phyloP scores from a whole-genome alignment of 2,797 vertebrate species.

The Dromococcyx pavoninus region DNA sequence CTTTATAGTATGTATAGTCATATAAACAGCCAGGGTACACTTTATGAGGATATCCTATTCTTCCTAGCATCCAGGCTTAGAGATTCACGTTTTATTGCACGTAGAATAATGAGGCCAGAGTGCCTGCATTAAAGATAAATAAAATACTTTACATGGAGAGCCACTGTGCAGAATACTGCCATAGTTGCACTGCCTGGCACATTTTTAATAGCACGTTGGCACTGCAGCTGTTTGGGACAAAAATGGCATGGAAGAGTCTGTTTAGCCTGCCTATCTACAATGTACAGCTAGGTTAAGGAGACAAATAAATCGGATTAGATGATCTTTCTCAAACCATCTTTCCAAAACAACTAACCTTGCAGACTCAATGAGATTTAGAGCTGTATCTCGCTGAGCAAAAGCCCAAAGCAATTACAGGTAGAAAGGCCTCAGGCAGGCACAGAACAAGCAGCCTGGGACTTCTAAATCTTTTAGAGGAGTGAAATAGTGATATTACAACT shows the following conservation, averaged over 20 bases:
- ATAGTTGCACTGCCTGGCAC: background rate
- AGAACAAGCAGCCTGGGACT: conserved; percentile 62
- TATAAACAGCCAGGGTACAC: conserved; percentile 22
- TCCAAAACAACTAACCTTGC: conserved; percentile 47
- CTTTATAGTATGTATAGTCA: conserved; percentile 28
- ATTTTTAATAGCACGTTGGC: background rate
- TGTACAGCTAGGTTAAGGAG: background rate
- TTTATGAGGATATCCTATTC: conserved; percentile 36
- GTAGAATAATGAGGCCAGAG: conserved; percentile 47
- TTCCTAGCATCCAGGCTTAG: conserved; percentile 1
- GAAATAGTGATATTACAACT: conserved; percentile 45
- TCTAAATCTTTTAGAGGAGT: conserved; percentile 57
- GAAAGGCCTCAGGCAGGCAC: conserved; percentile 50
- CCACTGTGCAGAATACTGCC: background rate
- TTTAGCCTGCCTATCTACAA: background rate
- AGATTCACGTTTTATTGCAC: background rate
- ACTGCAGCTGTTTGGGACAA: background rate
- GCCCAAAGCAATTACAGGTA: conserved; percentile 74
- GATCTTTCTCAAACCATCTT: conserved; percentile 18
- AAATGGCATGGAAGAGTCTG: background rate
- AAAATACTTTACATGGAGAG: conserved; percentile 17
- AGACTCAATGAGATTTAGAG: conserved; percentile 50
- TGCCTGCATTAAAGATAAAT: conserved; percentile 45
- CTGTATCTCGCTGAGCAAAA: conserved; percentile 4
- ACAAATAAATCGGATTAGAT: conserved; percentile 32